Base-by-base conservation (phyloP, 2,888 invertebrate species). In the Gibbula magus region DNA sequence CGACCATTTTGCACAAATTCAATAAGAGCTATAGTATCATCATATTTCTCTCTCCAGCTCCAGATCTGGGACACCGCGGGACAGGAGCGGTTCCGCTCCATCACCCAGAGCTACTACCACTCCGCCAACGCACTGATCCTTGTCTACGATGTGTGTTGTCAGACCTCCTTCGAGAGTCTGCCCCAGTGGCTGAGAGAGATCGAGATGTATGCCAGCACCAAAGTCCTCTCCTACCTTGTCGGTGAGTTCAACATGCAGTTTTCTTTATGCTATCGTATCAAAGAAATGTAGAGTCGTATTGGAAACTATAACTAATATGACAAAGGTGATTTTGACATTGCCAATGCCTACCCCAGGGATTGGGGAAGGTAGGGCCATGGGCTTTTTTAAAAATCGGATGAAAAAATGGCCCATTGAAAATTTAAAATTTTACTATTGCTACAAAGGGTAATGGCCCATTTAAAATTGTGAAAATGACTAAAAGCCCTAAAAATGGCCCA, bases 41-140 rank as follows among this genome's bases (percentile, higher is more conserved):
- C n/a, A n/a, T n/a, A n/a, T n/a, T 29, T 16, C 1, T 75, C 56
- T 67, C 81, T 94, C 83, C 91, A 98, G 97, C 94, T 99, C 81
- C 99, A 99, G 95, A 99, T 99, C 92, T 99, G 99, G 99, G 99
- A 99, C 92, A 99, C 99, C 16, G 99, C 99, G 0, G 99, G 99
- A 0, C 99, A 99, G 93, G 99, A 99, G 93, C 88, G 94, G 87
- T 99, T 99, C 93, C 95, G 99, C 79, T 98, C 98, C 3, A 99
- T 99, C 87, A 99, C 99, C 0, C 99, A 99, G 93, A 98, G 98
- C 93, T 99, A 99, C 94, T 99, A 99, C 93, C 95, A 98, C 88
- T 98, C 98, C 83, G 99, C 99, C 0, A 98, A 99, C 93, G 99
- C 99, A 16, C 95, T 99, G 77, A 99, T 99, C 88, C 94, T 99